phyloP scores from a whole-genome alignment of 2,888 invertebrate genomes.

The Baronia brevicornis region DNA sequence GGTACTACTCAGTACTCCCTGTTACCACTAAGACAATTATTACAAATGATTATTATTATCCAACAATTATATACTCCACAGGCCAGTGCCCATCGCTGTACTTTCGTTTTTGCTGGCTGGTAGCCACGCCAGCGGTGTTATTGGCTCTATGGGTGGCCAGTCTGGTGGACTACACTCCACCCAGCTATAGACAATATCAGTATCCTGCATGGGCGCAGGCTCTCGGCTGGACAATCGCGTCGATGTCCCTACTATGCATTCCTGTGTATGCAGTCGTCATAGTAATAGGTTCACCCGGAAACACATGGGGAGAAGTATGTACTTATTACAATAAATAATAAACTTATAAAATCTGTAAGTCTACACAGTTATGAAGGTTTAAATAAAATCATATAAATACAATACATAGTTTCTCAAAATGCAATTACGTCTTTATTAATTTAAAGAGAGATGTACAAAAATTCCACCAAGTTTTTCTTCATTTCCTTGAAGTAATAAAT shows the following conservation, averaged over 20 bases:
- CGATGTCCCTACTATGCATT: constrained; percentile 88
- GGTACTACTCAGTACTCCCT: too few species aligned
- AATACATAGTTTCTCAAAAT: not conserved
- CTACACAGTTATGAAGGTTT: too few species aligned
- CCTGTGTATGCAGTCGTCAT: constrained; percentile 87
- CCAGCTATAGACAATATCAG: constrained; percentile 87
- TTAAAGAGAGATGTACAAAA: not conserved
- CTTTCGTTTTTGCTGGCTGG: constrained; percentile 89
- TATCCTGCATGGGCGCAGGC: constrained; percentile 91
- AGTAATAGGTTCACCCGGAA: constrained; percentile 81
- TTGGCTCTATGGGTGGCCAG: constrained; percentile 92
- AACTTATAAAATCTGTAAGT: not conserved
- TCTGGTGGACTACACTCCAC: constrained; percentile 89
- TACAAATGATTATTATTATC: too few species aligned
- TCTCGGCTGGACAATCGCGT: constrained; percentile 91
- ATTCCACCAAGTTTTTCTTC: not conserved
- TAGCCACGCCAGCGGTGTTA: constrained; percentile 86
- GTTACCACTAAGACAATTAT: too few species aligned
- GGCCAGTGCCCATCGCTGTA: constrained; percentile 83
- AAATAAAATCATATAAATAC: not conserved
- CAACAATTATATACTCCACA: too few species aligned
- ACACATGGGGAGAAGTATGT: constrained; percentile 81
- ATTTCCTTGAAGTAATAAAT: constrained; percentile 4
- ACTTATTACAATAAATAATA: not conserved
- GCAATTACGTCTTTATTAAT: not conserved